phyloP scores from a whole-genome alignment of 1,140 invertebrate genomes.

The Euwallacea fornicatus region DNA sequence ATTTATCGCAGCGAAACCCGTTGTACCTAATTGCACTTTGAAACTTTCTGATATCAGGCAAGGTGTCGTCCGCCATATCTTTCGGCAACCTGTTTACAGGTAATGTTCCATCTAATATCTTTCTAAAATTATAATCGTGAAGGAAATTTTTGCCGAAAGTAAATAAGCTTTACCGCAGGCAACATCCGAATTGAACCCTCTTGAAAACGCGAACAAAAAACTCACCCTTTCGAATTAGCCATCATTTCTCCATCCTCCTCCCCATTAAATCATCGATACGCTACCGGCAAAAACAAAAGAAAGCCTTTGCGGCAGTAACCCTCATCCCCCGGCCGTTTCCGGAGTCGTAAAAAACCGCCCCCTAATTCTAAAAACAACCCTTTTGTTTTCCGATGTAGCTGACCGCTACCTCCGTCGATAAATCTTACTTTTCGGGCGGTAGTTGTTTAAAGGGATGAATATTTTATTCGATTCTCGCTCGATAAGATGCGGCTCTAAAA shows the following conservation, averaged over 20 bases:
- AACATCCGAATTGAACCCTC: conserved; percentile 11
- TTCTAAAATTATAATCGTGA: too few species aligned
- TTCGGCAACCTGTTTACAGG: neutral
- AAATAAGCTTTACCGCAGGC: neutral
- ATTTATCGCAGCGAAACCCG: conserved; percentile 49
- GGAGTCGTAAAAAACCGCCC: conserved; percentile 36
- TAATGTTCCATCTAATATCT: too few species aligned
- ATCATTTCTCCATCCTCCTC: conserved; percentile 18
- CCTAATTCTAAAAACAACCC: conserved; percentile 38
- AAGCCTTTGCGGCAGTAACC: conserved; percentile 33
- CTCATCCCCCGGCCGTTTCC: conserved; percentile 32
- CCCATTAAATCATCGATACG: conserved; percentile 38
- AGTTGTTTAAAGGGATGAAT: conserved; percentile 32
- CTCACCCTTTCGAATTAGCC: conserved; percentile 34
- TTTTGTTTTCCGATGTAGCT: conserved; percentile 37
- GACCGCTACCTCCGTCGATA: conserved; percentile 35
- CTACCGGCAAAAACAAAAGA: conserved; percentile 39
- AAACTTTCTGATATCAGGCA: conserved; percentile 41
- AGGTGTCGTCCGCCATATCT: conserved; percentile 36
- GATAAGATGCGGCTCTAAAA: neutral
- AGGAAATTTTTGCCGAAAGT: too few species aligned
- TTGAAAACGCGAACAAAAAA: conserved; percentile 26
- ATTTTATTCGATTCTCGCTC: conserved; percentile 25
- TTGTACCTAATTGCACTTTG: conserved; percentile 52
- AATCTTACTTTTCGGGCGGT: conserved; percentile 33